Evolutionary conservation across 2,113 vertebrate species (phyloP).

Genomic region (Callipepla squamata): DNA sequence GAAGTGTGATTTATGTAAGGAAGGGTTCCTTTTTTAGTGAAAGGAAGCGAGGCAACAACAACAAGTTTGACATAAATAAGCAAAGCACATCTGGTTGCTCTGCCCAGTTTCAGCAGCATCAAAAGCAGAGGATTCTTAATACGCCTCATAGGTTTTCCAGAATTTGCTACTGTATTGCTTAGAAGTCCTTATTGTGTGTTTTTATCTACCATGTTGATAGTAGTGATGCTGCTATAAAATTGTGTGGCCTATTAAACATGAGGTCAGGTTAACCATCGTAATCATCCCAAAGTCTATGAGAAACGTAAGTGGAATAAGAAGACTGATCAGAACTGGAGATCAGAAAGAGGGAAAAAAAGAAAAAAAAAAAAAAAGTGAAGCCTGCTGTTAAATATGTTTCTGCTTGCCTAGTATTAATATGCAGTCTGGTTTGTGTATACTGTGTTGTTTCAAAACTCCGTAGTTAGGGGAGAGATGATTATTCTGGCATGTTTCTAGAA

Average conservation of each 20-base stretch:
- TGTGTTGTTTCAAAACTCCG: conserved; percentile 54
- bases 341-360: not conserved
- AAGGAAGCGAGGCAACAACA: not conserved
- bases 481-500: conserved; percentile 18
- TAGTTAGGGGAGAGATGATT: conserved; percentile 52
- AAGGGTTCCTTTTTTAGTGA: not conserved
- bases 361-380: not conserved
- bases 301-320: not conserved
- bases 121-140: not conserved
- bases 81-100: not conserved
- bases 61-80: not conserved
- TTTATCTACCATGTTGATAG: not conserved
- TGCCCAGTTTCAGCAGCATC: not conserved
- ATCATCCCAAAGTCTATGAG: not conserved
- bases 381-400: conserved; percentile 39
- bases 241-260: not conserved
- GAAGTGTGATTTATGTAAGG: not conserved
- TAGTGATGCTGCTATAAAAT: not conserved
- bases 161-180: not conserved
- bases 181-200: not conserved
- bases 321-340: not conserved
- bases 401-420: not conserved
- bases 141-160: not conserved
- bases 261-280: not conserved
- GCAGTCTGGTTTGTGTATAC: conserved; percentile 33